These are phyloP conservation scores for Cryptosula pallasiana DNA, from an alignment of 2,888 invertebrate genomes.

Conservation along the genomic window DNA sequence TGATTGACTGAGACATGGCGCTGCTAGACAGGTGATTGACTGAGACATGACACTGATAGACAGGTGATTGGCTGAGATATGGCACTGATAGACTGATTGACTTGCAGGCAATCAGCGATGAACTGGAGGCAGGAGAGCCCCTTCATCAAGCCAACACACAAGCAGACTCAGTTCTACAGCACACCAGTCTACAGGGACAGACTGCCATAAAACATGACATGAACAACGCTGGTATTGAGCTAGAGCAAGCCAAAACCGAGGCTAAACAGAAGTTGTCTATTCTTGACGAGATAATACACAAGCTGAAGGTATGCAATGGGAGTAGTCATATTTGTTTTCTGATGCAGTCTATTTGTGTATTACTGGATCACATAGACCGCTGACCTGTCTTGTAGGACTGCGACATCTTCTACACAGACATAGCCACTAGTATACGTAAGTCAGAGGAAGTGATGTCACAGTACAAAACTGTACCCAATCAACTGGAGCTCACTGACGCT, in stretches of 20 bases:
- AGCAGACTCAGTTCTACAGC: neutral
- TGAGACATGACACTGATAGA: too few species aligned
- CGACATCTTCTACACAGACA: conserved; percentile 15
- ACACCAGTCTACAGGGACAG: conserved; percentile 17
- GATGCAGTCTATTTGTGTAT: too few species aligned
- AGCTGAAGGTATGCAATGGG: neutral
- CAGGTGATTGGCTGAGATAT: too few species aligned
- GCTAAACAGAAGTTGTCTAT: conserved; percentile 18
- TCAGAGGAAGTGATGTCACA: neutral
- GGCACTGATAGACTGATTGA: too few species aligned
- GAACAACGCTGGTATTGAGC: conserved; percentile 19
- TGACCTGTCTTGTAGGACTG: conserved; percentile 24
- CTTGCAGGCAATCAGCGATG: conserved; percentile 15
- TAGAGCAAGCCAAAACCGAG: conserved; percentile 5
- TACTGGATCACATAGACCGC: too few species aligned
- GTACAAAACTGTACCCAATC: neutral
- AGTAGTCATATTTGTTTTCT: neutral
- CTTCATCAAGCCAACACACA: neutral
- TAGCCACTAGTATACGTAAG: neutral
- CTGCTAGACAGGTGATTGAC: too few species aligned
- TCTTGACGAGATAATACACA: conserved; percentile 17
- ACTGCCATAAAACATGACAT: neutral
- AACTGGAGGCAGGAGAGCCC: conserved; percentile 10
- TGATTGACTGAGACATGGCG: too few species aligned
- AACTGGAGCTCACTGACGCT: conserved; percentile 8